phyloP scores from a whole-genome alignment of 2,113 vertebrate genomes.

The Leptodactylus fuscus region DNA sequence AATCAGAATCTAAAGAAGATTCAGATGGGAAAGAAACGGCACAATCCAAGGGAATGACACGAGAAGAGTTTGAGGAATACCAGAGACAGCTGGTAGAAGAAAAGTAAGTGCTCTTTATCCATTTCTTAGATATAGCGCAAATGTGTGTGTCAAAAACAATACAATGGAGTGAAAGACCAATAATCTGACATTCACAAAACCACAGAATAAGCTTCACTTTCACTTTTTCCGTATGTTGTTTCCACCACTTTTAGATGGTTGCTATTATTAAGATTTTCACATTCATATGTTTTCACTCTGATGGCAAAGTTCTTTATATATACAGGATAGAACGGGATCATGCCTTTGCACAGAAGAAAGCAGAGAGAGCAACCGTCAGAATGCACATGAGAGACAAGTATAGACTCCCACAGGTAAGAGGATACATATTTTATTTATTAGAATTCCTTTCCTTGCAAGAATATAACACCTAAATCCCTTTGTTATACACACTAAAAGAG shows the following conservation, averaged over 20 bases:
- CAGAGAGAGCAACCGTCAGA: conserved; percentile 74
- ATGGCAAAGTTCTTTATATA: not conserved
- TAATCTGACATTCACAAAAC: no score
- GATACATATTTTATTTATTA: no score
- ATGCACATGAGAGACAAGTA: conserved; percentile 76
- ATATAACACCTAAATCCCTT: not conserved
- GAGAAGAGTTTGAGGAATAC: conserved; percentile 78
- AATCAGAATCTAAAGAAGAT: conserved; percentile 47
- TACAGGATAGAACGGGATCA: conserved; percentile 77
- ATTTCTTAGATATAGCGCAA: no score
- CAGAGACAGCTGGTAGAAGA: conserved; percentile 78
- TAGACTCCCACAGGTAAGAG: conserved; percentile 73
- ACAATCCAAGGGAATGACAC: conserved; percentile 69
- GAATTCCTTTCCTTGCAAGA: not conserved
- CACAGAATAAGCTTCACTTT: no score
- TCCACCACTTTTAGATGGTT: no score
- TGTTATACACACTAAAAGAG: no score
- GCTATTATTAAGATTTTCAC: no score
- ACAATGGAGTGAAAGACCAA: not conserved
- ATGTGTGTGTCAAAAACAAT: not conserved
- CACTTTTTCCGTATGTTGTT: no score
- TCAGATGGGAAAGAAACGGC: conserved; percentile 65
- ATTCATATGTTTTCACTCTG: no score
- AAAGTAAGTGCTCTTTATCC: conserved; percentile 73
- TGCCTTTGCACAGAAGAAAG: conserved; percentile 74